phyloP scores from a whole-genome alignment of 2,113 vertebrate genomes.

The Corythornis vintsioides region DNA sequence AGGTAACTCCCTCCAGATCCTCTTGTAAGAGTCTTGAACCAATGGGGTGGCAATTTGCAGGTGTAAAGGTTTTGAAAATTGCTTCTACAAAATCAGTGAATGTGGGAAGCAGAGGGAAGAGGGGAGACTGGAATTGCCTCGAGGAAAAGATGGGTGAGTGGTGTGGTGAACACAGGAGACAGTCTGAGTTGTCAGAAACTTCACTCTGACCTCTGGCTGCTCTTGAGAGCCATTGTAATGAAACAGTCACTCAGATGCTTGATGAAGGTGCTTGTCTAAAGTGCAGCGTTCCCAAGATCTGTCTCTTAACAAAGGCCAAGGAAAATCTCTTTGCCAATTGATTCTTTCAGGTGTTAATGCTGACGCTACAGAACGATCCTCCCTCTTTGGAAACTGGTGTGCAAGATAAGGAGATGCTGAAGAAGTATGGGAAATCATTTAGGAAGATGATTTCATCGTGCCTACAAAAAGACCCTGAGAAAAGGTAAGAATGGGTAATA shows the following conservation, averaged over 20 bases:
- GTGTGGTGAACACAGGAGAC: neutral
- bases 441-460: conserved; percentile 97
- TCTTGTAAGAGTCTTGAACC: neutral
- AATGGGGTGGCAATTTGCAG: neutral
- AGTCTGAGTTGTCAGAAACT: neutral
- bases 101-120: neutral
- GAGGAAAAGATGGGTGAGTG: neutral
- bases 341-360: conserved; percentile 91
- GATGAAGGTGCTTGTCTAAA: neutral
- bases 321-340: conserved; percentile 38
- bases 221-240: neutral
- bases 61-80: neutral
- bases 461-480: conserved; percentile 98
- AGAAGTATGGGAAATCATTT: conserved; percentile 98
- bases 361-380: conserved; percentile 97
- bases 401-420: conserved; percentile 96
- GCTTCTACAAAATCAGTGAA: neutral
- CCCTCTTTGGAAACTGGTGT: conserved; percentile 96
- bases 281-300: neutral
- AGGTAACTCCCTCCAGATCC: neutral
- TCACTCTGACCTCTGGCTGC: neutral
- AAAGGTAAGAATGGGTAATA: conserved; percentile 81
- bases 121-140: neutral
- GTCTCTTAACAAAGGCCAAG: neutral
- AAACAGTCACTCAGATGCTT: neutral